phyloP scores from a whole-genome alignment of 2,113 vertebrate species.

The Shinisaurus crocodilurus region DNA sequence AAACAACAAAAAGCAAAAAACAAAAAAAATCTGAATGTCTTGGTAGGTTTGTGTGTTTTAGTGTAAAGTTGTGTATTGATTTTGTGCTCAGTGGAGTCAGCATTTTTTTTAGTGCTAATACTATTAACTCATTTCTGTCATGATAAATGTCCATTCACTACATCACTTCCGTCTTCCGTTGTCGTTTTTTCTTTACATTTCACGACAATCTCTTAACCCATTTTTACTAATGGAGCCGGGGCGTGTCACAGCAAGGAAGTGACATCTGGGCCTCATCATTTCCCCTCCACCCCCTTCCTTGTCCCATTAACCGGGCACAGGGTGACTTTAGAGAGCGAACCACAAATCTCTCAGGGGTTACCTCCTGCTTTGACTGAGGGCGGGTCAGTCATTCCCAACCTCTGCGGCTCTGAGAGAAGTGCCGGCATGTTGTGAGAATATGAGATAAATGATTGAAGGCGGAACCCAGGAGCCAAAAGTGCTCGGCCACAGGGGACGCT shows the following conservation, averaged over 20 bases:
- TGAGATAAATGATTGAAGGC: background rate
- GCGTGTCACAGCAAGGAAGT: too few relatives aligned
- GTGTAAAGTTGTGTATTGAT: slow-evolving; percentile 53
- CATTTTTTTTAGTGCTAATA: slow-evolving; percentile 50
- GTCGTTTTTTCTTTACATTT: slow-evolving; percentile 54
- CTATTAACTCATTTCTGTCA: slow-evolving; percentile 53
- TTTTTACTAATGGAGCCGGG: slow-evolving; percentile 39
- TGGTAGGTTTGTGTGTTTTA: slow-evolving; percentile 48
- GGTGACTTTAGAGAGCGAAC: background rate
- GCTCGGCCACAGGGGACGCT: background rate
- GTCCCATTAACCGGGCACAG: slow-evolving; percentile 13
- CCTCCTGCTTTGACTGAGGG: background rate
- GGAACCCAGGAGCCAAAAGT: background rate
- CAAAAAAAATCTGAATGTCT: slow-evolving; percentile 33
- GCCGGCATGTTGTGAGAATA: background rate
- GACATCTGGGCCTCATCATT: slow-evolving; percentile 21
- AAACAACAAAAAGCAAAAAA: background rate
- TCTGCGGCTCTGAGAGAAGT: too few relatives aligned
- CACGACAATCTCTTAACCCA: slow-evolving; percentile 49
- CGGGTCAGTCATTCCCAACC: background rate
- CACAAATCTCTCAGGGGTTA: background rate
- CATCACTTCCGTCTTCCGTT: slow-evolving; percentile 45
- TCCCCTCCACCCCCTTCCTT: slow-evolving; percentile 13
- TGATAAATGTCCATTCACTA: slow-evolving; percentile 49
- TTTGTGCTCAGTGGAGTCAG: slow-evolving; percentile 49